These are phyloP conservation scores for Heliconius hermathena DNA, from an alignment of 1,140 invertebrate species.

Conservation along the genomic window DNA sequence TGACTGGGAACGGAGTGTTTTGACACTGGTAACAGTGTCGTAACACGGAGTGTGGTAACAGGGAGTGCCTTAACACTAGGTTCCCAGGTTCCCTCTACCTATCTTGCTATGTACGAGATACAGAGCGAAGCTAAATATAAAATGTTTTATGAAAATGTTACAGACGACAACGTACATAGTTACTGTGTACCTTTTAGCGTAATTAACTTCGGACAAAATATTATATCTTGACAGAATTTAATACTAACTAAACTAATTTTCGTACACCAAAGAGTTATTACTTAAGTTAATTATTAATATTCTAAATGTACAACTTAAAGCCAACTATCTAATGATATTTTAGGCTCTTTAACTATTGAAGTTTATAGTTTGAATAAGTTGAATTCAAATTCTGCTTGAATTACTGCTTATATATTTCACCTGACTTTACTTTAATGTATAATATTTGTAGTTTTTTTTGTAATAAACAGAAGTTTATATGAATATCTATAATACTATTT, in stretches of 20 bases:
- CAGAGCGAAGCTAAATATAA: background rate
- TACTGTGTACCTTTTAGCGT: background rate
- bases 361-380: slow-evolving; percentile 3
- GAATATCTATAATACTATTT: too few species aligned
- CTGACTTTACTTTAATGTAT: background rate
- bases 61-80: background rate
- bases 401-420: background rate
- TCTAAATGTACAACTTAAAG: background rate
- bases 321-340: slow-evolving; percentile 17
- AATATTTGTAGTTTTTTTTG: background rate
- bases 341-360: slow-evolving; percentile 20
- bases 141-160: background rate
- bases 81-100: background rate
- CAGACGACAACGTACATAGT: too few species aligned
- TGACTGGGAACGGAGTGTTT: too few species aligned
- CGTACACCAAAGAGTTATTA: background rate
- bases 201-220: background rate
- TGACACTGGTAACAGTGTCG: too few species aligned
- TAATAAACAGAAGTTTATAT: background rate
- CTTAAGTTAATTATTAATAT: background rate
- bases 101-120: background rate
- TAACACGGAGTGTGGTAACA: background rate
- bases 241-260: background rate
- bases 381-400: background rate
- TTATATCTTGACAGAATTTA: background rate